Percentiles rank a stretch among this genome's conserved stretches.
These are phyloP conservation scores for Centropyge bicolor DNA, from an alignment of 2,797 vertebrate species.

Conservation along the genomic window DNA sequence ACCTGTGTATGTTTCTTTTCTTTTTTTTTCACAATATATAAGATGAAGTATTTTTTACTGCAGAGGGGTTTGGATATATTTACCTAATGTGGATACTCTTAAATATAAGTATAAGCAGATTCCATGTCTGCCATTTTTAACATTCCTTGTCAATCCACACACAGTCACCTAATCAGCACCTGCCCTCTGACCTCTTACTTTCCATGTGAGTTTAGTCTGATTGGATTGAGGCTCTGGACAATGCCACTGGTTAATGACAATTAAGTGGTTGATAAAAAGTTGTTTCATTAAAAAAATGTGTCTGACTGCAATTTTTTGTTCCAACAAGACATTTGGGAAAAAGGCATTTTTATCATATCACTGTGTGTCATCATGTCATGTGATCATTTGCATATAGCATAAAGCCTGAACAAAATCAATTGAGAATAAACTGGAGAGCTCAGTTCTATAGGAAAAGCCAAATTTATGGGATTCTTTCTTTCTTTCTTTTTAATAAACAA, in stretches of 20 bases:
- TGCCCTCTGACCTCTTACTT: neutral
- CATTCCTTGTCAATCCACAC: neutral
- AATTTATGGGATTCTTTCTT: too few relatives aligned
- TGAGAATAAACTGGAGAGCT: neutral
- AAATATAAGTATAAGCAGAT: too few relatives aligned
- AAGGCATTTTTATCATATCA: too few relatives aligned
- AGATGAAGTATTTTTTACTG: neutral
- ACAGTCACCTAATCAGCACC: constrained; percentile 1
- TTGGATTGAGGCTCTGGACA: neutral
- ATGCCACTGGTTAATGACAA: neutral
- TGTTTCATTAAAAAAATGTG: neutral
- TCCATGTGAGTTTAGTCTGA: neutral
- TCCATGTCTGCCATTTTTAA: neutral
- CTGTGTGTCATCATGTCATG: too few relatives aligned
- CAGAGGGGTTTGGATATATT: neutral
- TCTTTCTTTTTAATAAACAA: too few relatives aligned
- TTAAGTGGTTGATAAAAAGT: neutral
- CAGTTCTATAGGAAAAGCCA: neutral
- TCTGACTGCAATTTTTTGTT: neutral
- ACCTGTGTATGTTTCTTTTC: neutral
- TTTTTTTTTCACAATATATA: neutral
- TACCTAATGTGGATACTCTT: too few relatives aligned
- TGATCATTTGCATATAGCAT: too few relatives aligned
- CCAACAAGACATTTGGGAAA: too few relatives aligned
- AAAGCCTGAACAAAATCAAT: neutral